Percentiles rank a stretch among this genome's conserved stretches.
phyloP scores from a whole-genome alignment of 2,888 invertebrate species.

The Eupithecia tripunctaria region DNA sequence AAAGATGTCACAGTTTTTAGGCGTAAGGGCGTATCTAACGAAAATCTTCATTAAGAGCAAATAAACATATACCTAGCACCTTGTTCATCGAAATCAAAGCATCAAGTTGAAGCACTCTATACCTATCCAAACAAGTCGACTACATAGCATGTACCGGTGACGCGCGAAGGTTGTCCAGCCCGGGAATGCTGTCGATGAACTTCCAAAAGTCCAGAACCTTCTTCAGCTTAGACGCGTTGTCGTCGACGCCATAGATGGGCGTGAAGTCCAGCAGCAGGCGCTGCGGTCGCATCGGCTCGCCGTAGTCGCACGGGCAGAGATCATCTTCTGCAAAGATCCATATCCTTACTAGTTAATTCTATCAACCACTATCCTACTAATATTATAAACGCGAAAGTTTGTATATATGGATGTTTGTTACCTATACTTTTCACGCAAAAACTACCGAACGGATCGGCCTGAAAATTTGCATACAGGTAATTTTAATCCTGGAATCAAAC shows the following conservation, averaged over 20 bases:
- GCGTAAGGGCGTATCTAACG: no score
- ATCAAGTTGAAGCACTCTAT: background rate
- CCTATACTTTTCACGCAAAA: no score
- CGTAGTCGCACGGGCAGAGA: background rate
- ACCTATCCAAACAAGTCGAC: background rate
- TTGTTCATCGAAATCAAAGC: background rate
- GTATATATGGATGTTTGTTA: no score
- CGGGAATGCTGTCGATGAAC: background rate
- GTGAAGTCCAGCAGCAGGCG: slow-evolving; percentile 7
- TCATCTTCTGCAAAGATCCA: background rate
- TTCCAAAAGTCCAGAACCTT: slow-evolving; percentile 7
- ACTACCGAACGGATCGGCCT: no score
- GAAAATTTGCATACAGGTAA: no score
- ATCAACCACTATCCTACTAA: no score
- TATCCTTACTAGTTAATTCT: background rate
- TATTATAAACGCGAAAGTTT: no score
- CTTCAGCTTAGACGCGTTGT: background rate
- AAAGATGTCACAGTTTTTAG: no score
- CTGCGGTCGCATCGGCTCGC: background rate
- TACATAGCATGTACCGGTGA: background rate
- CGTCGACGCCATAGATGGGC: background rate
- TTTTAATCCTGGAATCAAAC: no score
- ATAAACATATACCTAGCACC: background rate
- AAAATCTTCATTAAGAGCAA: no score
- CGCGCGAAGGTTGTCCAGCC: background rate